phyloP scores from a whole-genome alignment of 2,797 vertebrate species.

The Platalea minor region DNA sequence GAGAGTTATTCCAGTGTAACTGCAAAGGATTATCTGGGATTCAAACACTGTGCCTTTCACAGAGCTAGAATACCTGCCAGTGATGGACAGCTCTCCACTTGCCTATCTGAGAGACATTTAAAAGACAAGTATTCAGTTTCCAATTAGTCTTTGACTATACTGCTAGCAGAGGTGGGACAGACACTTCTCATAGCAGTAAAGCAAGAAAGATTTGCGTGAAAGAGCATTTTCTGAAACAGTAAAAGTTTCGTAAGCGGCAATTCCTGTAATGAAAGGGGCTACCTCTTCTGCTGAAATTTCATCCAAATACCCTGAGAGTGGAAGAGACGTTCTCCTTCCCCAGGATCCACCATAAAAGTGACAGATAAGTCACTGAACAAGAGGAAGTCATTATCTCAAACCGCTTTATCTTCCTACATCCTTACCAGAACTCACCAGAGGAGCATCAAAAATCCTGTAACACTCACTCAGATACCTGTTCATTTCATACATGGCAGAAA shows the following conservation, averaged over 20 bases:
- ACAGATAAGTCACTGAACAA: not conserved
- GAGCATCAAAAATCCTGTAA: not conserved
- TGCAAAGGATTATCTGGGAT: not conserved
- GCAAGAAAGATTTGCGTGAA: not conserved
- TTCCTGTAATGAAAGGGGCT: not conserved
- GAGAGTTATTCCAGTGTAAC: not conserved
- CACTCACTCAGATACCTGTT: not conserved
- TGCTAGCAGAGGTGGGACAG: not conserved
- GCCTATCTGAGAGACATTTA: not conserved
- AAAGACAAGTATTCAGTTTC: not conserved
- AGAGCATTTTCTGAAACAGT: not conserved
- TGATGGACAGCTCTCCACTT: not conserved
- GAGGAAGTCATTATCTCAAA: not conserved
- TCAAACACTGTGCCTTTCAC: not conserved
- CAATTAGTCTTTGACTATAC: not conserved
- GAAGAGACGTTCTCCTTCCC: not conserved
- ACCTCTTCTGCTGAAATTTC: not conserved
- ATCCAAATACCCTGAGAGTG: not conserved
- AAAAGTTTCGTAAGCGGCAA: not conserved
- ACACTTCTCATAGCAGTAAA: not conserved
- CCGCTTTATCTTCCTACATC: not conserved
- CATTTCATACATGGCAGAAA: not conserved
- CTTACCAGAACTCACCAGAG: not conserved
- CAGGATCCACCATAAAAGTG: not conserved
- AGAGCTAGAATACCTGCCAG: not conserved